These are phyloP conservation scores for Drosophila carrolli DNA, from an alignment of 1,140 invertebrate genomes.

Conservation along the genomic window DNA sequence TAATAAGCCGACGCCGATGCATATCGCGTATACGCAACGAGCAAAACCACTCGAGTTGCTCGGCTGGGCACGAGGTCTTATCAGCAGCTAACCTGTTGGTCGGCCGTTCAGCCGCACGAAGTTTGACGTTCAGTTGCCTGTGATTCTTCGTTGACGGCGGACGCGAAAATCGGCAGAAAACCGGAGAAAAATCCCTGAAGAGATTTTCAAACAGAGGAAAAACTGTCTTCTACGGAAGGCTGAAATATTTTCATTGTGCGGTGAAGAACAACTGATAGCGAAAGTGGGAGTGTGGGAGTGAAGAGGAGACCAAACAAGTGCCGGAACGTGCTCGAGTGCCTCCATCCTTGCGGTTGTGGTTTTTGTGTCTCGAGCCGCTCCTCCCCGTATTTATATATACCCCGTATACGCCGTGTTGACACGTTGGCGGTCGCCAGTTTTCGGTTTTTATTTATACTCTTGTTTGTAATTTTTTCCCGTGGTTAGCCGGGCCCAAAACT, in stretches of 20 bases:
- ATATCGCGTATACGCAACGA: constrained; percentile 26
- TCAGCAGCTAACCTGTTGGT: constrained; percentile 77
- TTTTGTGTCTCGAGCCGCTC: constrained; percentile 13
- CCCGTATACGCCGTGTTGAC: constrained; percentile 35
- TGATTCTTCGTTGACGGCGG: constrained; percentile 71
- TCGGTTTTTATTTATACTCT: constrained; percentile 55
- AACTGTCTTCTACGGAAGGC: constrained; percentile 20
- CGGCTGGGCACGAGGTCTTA: constrained; percentile 57
- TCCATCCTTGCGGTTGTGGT: constrained; percentile 49
- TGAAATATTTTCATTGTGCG: constrained; percentile 27
- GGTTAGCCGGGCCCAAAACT: constrained; percentile 26
- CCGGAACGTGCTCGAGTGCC: constrained; percentile 70
- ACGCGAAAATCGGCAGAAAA: constrained; percentile 58
- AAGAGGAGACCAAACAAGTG: constrained; percentile 59
- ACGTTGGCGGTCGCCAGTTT: constrained; percentile 49
- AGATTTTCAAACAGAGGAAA: constrained; percentile 24
- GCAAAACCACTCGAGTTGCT: constrained; percentile 19
- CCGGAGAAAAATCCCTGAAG: constrained; percentile 7
- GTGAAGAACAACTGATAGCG: constrained; percentile 30
- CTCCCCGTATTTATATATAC: constrained; percentile 27
- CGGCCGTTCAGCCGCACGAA: constrained; percentile 36
- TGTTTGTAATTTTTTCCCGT: constrained; percentile 27
- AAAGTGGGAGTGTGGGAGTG: constrained; percentile 36
- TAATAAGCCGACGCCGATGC: constrained; percentile 6
- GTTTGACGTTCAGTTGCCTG: constrained; percentile 63